phyloP scores from a whole-genome alignment of 2,888 invertebrate genomes.

The Mechanitis mazaeus region DNA sequence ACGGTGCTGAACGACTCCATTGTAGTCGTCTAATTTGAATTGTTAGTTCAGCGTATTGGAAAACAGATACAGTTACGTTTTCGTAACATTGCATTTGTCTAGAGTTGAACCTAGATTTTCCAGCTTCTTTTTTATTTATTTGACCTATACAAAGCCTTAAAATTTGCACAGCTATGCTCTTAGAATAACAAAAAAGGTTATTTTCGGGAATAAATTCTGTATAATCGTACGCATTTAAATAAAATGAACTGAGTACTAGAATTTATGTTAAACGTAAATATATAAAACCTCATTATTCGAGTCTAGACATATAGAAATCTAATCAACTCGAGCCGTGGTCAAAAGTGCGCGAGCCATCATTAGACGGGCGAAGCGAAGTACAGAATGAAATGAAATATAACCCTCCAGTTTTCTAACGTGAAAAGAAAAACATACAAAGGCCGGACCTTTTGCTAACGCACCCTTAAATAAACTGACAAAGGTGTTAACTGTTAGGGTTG shows the following conservation, averaged over 20 bases:
- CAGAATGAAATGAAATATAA: slow-evolving; percentile 23
- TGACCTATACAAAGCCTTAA: no score
- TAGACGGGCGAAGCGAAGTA: slow-evolving; percentile 26
- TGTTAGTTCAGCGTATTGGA: slow-evolving; percentile 21
- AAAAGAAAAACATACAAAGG: slow-evolving; percentile 45
- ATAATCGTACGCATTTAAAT: no score
- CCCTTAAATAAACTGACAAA: slow-evolving; percentile 48
- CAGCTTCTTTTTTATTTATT: no score
- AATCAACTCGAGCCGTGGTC: slow-evolving; percentile 22
- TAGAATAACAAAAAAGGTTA: no score
- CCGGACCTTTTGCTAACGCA: slow-evolving; percentile 41
- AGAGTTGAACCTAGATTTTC: slow-evolving; percentile 4
- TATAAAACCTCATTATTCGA: slow-evolving; percentile 7
- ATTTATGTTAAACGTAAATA: not conserved
- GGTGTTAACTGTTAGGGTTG: slow-evolving; percentile 55
- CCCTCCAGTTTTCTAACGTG: slow-evolving; percentile 33
- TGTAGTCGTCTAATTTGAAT: slow-evolving; percentile 26
- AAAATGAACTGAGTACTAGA: slow-evolving; percentile 1
- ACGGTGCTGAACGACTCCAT: slow-evolving; percentile 15
- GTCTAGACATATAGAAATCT: slow-evolving; percentile 26
- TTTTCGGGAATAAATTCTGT: no score
- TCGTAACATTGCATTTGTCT: slow-evolving; percentile 9
- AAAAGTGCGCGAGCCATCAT: slow-evolving; percentile 22
- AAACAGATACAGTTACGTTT: slow-evolving; percentile 22
- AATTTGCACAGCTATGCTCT: no score